Evolutionary conservation across 2,113 vertebrate genomes (phyloP).

Genomic region (Dryoscopus gambensis): DNA sequence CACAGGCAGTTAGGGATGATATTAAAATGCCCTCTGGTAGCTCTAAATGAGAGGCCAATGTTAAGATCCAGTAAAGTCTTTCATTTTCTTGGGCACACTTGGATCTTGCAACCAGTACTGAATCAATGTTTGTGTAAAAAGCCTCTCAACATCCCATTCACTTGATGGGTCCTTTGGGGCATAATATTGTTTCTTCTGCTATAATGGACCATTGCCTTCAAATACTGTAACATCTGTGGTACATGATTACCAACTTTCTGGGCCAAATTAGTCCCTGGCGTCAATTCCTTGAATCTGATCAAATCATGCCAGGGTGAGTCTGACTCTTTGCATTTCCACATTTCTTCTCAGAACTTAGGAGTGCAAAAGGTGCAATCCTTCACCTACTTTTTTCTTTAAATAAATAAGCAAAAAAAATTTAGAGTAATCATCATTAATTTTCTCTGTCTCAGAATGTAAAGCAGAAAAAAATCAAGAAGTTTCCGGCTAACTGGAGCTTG

Average conservation of each 20-base stretch:
- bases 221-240: conserved; percentile 49
- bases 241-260: not conserved
- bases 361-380: not conserved
- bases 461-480: not conserved
- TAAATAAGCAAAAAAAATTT: not conserved
- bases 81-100: not conserved
- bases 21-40: not conserved
- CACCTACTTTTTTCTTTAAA: not conserved
- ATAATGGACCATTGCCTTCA: conserved; percentile 48
- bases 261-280: conserved; percentile 38
- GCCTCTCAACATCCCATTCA: conserved; percentile 21
- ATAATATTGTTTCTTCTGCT: conserved; percentile 45
- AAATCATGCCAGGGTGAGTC: not conserved
- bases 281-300: not conserved
- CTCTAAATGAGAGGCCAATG: not conserved
- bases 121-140: conserved; percentile 32
- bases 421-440: not conserved
- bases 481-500: not conserved
- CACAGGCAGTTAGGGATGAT: not conserved
- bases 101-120: not conserved
- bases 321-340: not conserved
- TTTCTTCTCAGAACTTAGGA: not conserved
- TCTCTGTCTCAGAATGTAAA: not conserved
- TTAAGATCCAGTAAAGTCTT: not conserved
- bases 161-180: conserved; percentile 36